These are phyloP conservation scores for Panzeria rudis DNA, from an alignment of 2,888 invertebrate genomes.

Conservation along the genomic window DNA sequence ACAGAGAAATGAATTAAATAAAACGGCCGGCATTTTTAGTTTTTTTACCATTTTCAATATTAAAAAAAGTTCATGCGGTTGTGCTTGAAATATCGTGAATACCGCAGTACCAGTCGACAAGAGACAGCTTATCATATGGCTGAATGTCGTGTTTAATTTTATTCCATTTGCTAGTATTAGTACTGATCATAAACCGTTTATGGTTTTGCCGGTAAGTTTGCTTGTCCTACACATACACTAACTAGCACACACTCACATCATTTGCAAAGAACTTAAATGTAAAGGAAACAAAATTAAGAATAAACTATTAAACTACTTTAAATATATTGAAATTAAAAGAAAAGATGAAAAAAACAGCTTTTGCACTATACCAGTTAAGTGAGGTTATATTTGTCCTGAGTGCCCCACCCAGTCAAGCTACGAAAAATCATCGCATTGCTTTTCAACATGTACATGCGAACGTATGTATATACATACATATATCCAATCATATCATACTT, in stretches of 20 bases:
- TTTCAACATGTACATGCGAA: constrained; percentile 44
- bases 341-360: constrained; percentile 26
- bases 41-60: constrained; percentile 36
- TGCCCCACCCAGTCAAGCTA: constrained; percentile 72
- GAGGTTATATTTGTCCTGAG: constrained; percentile 70
- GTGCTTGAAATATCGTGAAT: constrained; percentile 65
- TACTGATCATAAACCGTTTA: constrained; percentile 57
- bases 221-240: constrained; percentile 11
- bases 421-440: constrained; percentile 68
- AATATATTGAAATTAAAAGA: constrained; percentile 17
- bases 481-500: constrained; percentile 15
- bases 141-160: constrained; percentile 52
- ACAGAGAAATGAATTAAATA: constrained; percentile 46
- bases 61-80: constrained; percentile 56
- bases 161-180: constrained; percentile 24
- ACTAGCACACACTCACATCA: constrained; percentile 3
- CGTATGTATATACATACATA: constrained; percentile 18
- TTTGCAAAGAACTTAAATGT: constrained; percentile 31
- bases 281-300: neutral
- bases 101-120: constrained; percentile 57
- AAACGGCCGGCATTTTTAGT: constrained; percentile 66
- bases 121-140: constrained; percentile 70
- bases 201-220: constrained; percentile 73
- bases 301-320: constrained; percentile 30
- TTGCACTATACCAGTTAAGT: constrained; percentile 53